Conservation (phyloP, 2,888 invertebrate genomes). For the Drosophila engyochracea region DNA sequence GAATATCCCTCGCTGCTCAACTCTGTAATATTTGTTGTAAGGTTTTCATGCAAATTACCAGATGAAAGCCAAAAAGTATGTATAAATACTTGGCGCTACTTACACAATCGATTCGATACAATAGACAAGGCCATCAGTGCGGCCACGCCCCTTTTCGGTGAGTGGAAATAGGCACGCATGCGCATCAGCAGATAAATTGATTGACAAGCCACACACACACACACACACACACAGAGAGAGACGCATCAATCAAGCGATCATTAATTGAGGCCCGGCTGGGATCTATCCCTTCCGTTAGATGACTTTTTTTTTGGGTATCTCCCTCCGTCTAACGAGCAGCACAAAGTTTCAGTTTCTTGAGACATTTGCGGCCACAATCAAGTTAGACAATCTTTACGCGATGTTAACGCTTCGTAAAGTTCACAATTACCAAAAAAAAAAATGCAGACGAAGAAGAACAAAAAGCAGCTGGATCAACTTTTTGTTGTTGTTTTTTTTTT, state of each 20-base stretch:
- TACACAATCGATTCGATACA: constrained; percentile 47
- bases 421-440: constrained; percentile 54
- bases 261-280: constrained; percentile 35
- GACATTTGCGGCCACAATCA: constrained; percentile 48
- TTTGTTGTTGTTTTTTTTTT: neutral
- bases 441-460: neutral
- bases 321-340: neutral
- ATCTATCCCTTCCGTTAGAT: constrained; percentile 24
- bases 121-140: constrained; percentile 35
- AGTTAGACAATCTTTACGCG: constrained; percentile 72
- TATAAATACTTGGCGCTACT: constrained; percentile 14
- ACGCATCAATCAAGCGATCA: constrained; percentile 54
- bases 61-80: constrained; percentile 9
- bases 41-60: constrained; percentile 39
- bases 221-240: neutral
- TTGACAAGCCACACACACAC: constrained; percentile 42
- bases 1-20: constrained; percentile 1
- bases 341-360: constrained; percentile 29
- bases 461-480: constrained; percentile 22
- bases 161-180: constrained; percentile 17
- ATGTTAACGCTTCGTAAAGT: constrained; percentile 72
- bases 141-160: constrained; percentile 21
- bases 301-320: neutral
- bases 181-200: constrained; percentile 50
- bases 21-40: constrained; percentile 8